Evolutionary conservation across 2,888 invertebrate genomes (phyloP).

Genomic region (Corythucha ciliata): DNA sequence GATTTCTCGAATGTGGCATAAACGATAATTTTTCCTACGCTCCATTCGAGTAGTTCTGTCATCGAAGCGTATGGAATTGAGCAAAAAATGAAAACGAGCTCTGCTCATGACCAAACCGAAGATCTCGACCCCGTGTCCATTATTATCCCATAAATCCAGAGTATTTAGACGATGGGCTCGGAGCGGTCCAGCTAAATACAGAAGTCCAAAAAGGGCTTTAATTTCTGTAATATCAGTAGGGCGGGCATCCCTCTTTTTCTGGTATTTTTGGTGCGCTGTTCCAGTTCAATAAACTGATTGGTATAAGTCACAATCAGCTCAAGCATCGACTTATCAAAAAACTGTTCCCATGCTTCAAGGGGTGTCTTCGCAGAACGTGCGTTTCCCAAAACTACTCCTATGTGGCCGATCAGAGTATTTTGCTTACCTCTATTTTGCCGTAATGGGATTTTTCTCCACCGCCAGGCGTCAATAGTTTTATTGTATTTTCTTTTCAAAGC

Average conservation of each 20-base stretch:
- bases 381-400: too few relatives aligned
- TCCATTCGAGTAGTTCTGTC: not conserved
- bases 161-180: not conserved
- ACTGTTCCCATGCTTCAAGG: too few relatives aligned
- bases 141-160: conserved; percentile 8
- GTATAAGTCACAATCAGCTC: not conserved
- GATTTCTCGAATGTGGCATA: not conserved
- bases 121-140: not conserved
- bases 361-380: too few relatives aligned
- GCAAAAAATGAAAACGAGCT: not conserved
- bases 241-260: not conserved
- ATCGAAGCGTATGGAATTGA: not conserved
- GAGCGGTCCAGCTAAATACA: not conserved
- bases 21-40: not conserved
- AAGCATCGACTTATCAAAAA: not conserved
- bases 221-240: conserved; percentile 2
- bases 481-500: too few relatives aligned
- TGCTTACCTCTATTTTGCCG: too few relatives aligned
- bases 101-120: conserved; percentile 3
- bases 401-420: too few relatives aligned
- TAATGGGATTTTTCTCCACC: too few relatives aligned
- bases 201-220: not conserved
- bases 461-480: too few relatives aligned
- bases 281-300: not conserved
- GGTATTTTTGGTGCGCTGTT: not conserved